Conservation (phyloP, 2,797 vertebrate species). For the Trematomus bernacchii region DNA sequence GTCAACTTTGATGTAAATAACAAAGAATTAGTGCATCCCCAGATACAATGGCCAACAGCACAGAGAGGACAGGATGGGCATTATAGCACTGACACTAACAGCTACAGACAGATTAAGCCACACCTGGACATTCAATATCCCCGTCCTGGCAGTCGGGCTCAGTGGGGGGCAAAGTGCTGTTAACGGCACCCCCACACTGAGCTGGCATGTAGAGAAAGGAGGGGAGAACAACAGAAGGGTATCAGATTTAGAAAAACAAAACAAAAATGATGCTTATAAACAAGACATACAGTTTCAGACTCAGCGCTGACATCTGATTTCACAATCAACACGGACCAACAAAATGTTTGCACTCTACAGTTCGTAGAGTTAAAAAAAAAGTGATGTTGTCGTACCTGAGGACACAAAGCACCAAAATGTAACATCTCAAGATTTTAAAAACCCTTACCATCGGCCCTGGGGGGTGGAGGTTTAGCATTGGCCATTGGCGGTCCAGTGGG, state of each 20-base stretch:
- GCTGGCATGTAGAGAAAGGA: slow-evolving; percentile 70
- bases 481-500: slow-evolving; percentile 75
- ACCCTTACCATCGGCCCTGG: slow-evolving; percentile 85
- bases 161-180: slow-evolving; percentile 68
- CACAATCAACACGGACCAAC: not conserved
- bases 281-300: slow-evolving; percentile 5
- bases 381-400: not conserved
- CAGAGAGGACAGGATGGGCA: slow-evolving; percentile 39
- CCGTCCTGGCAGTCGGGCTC: slow-evolving; percentile 76
- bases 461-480: slow-evolving; percentile 70
- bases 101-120: slow-evolving; percentile 64
- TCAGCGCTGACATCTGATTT: slow-evolving; percentile 1
- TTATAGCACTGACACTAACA: slow-evolving; percentile 54
- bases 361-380: not conserved
- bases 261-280: not conserved
- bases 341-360: not conserved
- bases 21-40: slow-evolving; percentile 27
- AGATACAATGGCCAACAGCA: slow-evolving; percentile 33
- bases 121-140: slow-evolving; percentile 86
- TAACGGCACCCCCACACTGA: slow-evolving; percentile 74
- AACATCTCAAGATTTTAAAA: not conserved
- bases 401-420: not conserved
- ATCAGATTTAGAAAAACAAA: slow-evolving; percentile 57
- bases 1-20: not conserved
- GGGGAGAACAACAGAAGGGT: slow-evolving; percentile 44